Conservation (phyloP, 2,113 vertebrate species). For the Paralichthys olivaceus region DNA sequence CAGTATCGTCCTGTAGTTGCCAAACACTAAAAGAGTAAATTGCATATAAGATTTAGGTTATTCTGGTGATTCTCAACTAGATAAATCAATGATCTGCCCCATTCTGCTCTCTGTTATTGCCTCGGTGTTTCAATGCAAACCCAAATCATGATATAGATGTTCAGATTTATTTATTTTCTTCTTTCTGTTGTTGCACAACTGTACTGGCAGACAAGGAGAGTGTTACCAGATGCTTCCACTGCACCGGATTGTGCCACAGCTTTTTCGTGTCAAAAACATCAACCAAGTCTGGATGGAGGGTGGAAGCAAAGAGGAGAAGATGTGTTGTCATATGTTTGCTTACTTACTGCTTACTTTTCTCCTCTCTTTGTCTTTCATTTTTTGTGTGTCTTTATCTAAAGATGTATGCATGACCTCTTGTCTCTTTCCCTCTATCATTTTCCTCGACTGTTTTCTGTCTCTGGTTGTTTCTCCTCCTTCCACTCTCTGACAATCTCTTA, state of each 20-base stretch:
- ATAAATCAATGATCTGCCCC: neutral
- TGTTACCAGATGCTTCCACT: too few species aligned
- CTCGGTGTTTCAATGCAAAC: too few species aligned
- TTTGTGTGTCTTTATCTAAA: neutral
- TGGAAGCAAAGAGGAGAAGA: too few species aligned
- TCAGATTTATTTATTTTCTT: too few species aligned
- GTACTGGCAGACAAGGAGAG: too few species aligned
- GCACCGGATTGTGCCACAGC: neutral
- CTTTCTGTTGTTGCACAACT: too few species aligned
- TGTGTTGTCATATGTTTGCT: too few species aligned
- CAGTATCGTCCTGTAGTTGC: neutral
- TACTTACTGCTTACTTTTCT: neutral
- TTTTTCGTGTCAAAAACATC: neutral
- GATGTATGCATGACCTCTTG: neutral
- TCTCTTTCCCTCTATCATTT: neutral
- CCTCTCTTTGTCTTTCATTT: neutral
- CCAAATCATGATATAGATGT: too few species aligned
- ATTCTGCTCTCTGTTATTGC: neutral
- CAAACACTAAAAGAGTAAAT: neutral
- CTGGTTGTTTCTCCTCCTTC: constrained; percentile 18
- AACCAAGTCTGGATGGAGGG: neutral
- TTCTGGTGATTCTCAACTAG: too few species aligned
- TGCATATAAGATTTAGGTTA: too few species aligned
- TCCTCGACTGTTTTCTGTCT: constrained; percentile 19
- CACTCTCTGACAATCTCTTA: constrained; percentile 5